Evolutionary conservation across 2,113 vertebrate species (phyloP).

Genomic region (Eira barbara): DNA sequence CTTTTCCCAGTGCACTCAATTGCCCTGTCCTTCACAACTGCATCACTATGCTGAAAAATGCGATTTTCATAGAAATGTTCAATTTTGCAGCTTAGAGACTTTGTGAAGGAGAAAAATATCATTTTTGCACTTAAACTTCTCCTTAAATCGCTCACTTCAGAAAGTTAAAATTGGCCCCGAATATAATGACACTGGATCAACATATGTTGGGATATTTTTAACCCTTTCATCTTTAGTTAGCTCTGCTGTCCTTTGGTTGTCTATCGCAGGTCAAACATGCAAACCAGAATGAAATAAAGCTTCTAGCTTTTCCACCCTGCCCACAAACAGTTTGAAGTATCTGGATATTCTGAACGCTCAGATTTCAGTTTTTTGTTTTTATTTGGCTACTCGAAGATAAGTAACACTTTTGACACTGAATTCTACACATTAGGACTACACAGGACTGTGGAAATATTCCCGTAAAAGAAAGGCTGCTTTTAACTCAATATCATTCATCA

Average conservation of each 20-base stretch:
- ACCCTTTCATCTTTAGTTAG: constrained; percentile 29
- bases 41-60: constrained; percentile 66
- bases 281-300: not conserved
- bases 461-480: not conserved
- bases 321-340: not conserved
- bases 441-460: not conserved
- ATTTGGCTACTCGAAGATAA: not conserved
- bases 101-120: constrained; percentile 38
- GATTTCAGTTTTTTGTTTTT: not conserved
- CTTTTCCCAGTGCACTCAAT: constrained; percentile 43
- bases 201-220: constrained; percentile 29
- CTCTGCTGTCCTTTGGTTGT: not conserved
- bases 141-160: constrained; percentile 54
- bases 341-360: not conserved
- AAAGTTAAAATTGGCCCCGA: constrained; percentile 43
- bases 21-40: constrained; percentile 56
- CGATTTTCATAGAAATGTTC: constrained; percentile 69
- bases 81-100: constrained; percentile 62
- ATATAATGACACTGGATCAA: not conserved
- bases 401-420: not conserved
- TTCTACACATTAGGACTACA: not conserved
- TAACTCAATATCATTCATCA: not conserved
- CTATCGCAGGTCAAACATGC: not conserved
- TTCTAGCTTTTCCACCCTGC: not conserved
- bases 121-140: constrained; percentile 49